Evolutionary conservation across 2,113 vertebrate genomes (phyloP).

Genomic region (Megaceryle maxima): DNA sequence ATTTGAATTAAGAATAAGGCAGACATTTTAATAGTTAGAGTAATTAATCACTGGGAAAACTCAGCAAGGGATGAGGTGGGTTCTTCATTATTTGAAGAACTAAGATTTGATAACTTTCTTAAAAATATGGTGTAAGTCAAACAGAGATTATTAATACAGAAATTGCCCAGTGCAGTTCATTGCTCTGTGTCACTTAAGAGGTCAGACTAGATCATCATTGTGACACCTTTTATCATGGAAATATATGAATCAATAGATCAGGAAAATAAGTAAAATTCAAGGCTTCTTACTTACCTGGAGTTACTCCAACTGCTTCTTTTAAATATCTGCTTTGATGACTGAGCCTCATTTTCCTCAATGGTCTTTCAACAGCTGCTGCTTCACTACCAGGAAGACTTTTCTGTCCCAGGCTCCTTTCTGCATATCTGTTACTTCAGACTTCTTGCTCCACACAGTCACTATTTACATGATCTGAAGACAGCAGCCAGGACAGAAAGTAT

Average conservation of each 20-base stretch:
- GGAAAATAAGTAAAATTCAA: not conserved
- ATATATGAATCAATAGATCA: not conserved
- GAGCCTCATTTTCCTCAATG: not conserved
- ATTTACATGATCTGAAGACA: not conserved
- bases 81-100: not conserved
- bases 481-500: not conserved
- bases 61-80: not conserved
- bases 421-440: not conserved
- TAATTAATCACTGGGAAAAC: not conserved
- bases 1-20: constrained; percentile 3
- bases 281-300: not conserved
- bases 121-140: not conserved
- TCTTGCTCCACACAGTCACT: not conserved
- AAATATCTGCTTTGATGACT: not conserved
- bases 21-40: not conserved
- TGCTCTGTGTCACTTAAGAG: not conserved
- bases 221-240: not conserved
- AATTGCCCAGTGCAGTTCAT: not conserved
- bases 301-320: not conserved
- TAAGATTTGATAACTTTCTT: not conserved
- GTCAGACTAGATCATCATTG: not conserved
- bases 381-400: not conserved
- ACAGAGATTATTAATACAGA: not conserved
- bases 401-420: not conserved
- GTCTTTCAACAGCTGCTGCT: not conserved